phyloP scores from a whole-genome alignment of 35 echinoderm and acorn worm species.

The Lytechinus pictus region DNA sequence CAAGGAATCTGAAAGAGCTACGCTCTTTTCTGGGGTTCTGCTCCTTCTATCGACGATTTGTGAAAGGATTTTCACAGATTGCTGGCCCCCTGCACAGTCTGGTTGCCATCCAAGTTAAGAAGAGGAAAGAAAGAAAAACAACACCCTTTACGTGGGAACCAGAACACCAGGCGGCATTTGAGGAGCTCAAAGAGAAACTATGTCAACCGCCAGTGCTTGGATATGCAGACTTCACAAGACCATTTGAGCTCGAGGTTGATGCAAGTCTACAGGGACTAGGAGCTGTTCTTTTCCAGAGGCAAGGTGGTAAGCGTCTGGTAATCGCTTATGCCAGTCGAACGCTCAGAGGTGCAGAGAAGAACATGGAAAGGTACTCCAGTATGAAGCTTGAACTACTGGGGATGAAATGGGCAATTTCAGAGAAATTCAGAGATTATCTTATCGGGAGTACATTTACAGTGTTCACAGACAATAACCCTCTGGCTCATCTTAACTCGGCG shows the following conservation, averaged over 20 bases:
- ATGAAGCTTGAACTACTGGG: constrained; percentile 79
- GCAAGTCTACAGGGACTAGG: constrained; percentile 59
- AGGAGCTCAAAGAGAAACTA: constrained; percentile 55
- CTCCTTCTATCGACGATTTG: constrained; percentile 64
- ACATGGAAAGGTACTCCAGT: constrained; percentile 66
- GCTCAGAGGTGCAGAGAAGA: constrained; percentile 45
- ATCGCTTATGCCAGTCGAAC: constrained; percentile 72
- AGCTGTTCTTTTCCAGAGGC: constrained; percentile 61
- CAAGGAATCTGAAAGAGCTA: too few relatives aligned
- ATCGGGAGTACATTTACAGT: constrained; percentile 64
- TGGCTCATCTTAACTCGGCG: constrained; percentile 47
- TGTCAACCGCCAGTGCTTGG: constrained; percentile 69
- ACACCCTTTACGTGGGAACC: constrained; percentile 49
- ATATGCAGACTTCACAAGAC: constrained; percentile 64
- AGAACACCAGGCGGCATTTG: constrained; percentile 64
- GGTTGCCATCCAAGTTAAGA: background rate
- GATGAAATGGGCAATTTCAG: constrained; percentile 72
- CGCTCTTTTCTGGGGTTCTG: constrained; percentile 63
- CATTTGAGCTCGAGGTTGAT: constrained; percentile 71
- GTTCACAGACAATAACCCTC: constrained; percentile 65
- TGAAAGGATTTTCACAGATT: constrained; percentile 62
- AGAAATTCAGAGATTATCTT: constrained; percentile 78
- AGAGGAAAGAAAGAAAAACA: background rate
- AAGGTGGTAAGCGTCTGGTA: constrained; percentile 52
- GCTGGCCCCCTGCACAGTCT: constrained; percentile 46